phyloP scores from a whole-genome alignment of 2,113 vertebrate species.

The Hemiprocne comata region DNA sequence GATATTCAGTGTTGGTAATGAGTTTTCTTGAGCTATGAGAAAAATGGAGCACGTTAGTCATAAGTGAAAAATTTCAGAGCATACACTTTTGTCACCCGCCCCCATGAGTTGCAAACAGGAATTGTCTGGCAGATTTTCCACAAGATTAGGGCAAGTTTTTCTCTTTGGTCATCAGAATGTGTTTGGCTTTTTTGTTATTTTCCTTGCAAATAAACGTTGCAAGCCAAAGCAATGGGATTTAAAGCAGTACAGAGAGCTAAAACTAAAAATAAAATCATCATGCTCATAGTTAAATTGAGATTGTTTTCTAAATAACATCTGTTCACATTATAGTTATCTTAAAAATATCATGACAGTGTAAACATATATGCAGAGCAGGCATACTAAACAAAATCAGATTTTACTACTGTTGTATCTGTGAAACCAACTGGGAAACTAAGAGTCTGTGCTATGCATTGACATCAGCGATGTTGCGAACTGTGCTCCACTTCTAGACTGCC shows the following conservation, averaged over 20 bases:
- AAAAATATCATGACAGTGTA: not conserved
- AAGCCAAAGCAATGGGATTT: not conserved
- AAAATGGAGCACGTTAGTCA: not conserved
- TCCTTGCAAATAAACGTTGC: not conserved
- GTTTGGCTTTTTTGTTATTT: not conserved
- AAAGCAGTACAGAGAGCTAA: not conserved
- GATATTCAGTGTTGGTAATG: not conserved
- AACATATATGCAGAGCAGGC: accelerated
- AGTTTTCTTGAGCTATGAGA: not conserved
- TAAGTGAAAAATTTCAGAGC: not conserved
- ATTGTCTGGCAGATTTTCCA: not conserved
- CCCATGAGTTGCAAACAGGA: not conserved
- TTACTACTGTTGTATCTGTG: not conserved
- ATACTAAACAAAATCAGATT: not conserved
- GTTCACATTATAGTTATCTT: not conserved
- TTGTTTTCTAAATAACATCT: not conserved
- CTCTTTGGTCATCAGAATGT: not conserved
- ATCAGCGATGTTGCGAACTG: not conserved
- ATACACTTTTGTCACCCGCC: not conserved
- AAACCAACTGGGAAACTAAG: not conserved
- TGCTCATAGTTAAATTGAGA: not conserved
- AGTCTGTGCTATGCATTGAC: not conserved
- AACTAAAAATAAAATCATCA: not conserved
- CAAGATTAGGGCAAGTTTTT: not conserved
- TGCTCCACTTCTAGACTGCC: not conserved